Evolutionary conservation across 2,797 vertebrate species (phyloP).

Genomic region (Psittacula derbiana): DNA sequence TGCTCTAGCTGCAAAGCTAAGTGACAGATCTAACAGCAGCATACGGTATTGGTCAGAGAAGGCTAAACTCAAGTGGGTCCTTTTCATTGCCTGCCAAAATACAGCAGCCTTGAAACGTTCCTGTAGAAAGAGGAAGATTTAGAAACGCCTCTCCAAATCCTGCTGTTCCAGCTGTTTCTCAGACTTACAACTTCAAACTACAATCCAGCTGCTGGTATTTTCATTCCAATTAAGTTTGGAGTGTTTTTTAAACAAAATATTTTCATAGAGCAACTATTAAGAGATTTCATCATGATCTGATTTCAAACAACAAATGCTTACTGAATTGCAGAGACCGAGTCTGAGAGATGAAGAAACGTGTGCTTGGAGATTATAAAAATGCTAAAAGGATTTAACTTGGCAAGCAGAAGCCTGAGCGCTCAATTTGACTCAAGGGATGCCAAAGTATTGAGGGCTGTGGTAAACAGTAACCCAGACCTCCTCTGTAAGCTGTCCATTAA

Average conservation of each 20-base stretch:
- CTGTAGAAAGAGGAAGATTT: constrained; percentile 17
- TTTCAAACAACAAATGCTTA: constrained; percentile 46
- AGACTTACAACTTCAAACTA: constrained; percentile 7
- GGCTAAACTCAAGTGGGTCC: background rate
- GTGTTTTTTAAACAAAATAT: constrained; percentile 67
- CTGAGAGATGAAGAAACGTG: background rate
- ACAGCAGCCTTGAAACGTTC: background rate
- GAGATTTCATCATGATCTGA: constrained; percentile 55
- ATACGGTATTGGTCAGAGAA: background rate
- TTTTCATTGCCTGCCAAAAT: constrained; percentile 48
- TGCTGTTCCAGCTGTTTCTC: constrained; percentile 52
- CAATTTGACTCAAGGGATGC: constrained; percentile 28
- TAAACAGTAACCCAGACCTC: constrained; percentile 57
- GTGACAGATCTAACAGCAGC: background rate
- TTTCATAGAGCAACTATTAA: constrained; percentile 36
- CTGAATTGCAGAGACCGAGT: background rate
- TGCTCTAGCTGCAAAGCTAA: background rate
- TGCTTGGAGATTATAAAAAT: constrained; percentile 61
- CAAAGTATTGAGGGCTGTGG: constrained; percentile 47
- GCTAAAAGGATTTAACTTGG: constrained; percentile 58
- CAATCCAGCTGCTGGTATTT: constrained; percentile 58
- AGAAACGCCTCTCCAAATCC: background rate
- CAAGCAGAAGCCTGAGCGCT: constrained; percentile 17
- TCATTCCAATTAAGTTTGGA: constrained; percentile 56
- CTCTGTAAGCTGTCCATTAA: constrained; percentile 47